Evolutionary conservation across 1,140 invertebrate species (phyloP), one percentile per base, ranked within the genome.

Genomic region (Zaprionus gabonicus): DNA sequence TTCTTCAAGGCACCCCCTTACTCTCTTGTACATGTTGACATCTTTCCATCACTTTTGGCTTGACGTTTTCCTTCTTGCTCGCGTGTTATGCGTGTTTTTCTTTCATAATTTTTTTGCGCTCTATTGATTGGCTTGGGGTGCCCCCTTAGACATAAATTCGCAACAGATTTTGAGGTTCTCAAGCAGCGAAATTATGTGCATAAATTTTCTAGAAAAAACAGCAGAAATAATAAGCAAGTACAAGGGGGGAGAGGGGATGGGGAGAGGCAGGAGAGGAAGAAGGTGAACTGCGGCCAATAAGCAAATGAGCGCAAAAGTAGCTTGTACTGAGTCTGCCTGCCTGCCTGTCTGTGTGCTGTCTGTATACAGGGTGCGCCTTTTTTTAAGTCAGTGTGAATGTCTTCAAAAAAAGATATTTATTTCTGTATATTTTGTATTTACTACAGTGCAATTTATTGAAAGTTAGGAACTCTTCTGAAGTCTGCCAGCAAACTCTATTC

Each of bases 121-220:
- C 25, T 44, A 66, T 67, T 46, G 65, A 67, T 31, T 67, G 17
- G 46, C 46, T 7, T 4, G n/a, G 41, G 41, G 0, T 5, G 25
- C 36, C 27, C 9, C 53, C 53, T 44, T 34, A n/a, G 20, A 49
- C 15, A 28, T 28, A 28, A 28, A 31, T 28, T 56, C 27, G 23
- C 53, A 56, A 56, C 53, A 56, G 53, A 56, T 56, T 56, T 56
- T 27, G 25, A 27, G 44, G 55, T 49, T 67, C 55, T 46, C 65
- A 67, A 56, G 55, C 55, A 20, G 17, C 17, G 46, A 58, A 49
- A 31, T 27, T 57, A 67, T 59, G 57, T 69, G 36, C 56, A 69
- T 69, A 58, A 57, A 59, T 68, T 68, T 58, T 41, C 66, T 36
- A 41, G 9, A 51, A 51, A 51, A 51, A 51, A 51, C 46, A 25